phyloP scores from a whole-genome alignment of 2,888 invertebrate species.

The Pandemis heparana region DNA sequence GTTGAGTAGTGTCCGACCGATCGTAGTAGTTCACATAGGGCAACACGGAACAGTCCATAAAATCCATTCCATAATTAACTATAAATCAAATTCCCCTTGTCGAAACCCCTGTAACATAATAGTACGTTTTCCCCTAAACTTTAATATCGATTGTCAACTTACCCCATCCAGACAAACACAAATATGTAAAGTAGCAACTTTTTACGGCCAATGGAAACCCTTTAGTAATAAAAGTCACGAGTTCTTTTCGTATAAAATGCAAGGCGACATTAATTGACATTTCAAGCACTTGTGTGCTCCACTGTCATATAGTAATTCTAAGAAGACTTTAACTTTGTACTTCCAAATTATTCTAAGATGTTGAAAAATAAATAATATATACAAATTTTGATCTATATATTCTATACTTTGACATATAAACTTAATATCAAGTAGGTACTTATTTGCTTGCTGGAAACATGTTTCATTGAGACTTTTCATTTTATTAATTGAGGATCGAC shows the following conservation, averaged over 20 bases:
- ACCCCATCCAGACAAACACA: constrained; percentile 33
- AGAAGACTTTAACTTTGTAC: neutral
- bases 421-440: too few species aligned
- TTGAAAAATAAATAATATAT: too few species aligned
- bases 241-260: neutral
- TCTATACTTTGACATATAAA: too few species aligned
- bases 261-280: neutral
- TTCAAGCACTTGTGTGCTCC: constrained; percentile 17
- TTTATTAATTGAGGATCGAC: too few species aligned
- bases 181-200: constrained; percentile 14
- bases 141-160: constrained; percentile 44
- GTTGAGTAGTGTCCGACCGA: constrained; percentile 4
- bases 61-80: constrained; percentile 62
- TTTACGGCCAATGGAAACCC: constrained; percentile 9
- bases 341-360: too few species aligned
- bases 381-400: too few species aligned
- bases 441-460: too few species aligned
- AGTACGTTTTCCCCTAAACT: constrained; percentile 32
- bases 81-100: constrained; percentile 59
- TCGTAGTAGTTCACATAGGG: constrained; percentile 19
- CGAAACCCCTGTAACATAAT: constrained; percentile 48
- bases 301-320: neutral
- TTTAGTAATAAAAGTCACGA: constrained; percentile 3
- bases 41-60: constrained; percentile 68
- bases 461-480: too few species aligned